Percentiles rank a stretch among this genome's conserved stretches.
phyloP scores from a whole-genome alignment of 2,113 vertebrate genomes.

The Macquaria australasica region DNA sequence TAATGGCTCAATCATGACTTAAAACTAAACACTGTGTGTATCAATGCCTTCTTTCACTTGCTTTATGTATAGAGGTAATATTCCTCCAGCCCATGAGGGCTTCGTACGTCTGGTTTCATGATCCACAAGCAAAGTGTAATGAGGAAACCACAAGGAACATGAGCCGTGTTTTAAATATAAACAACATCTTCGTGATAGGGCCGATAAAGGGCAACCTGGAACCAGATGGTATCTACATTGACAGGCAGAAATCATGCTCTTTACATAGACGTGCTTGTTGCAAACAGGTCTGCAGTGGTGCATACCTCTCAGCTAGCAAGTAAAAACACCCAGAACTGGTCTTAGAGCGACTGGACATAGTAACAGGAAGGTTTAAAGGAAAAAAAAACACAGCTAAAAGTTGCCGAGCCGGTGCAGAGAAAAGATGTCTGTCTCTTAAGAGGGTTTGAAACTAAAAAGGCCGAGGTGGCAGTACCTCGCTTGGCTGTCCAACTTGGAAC shows the following conservation, averaged over 20 bases:
- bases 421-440: slow-evolving; percentile 74
- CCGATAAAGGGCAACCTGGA: slow-evolving; percentile 68
- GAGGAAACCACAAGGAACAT: slow-evolving; percentile 79
- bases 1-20: slow-evolving; percentile 37
- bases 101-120: slow-evolving; percentile 61
- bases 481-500: slow-evolving; percentile 82
- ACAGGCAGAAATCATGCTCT: slow-evolving; percentile 52
- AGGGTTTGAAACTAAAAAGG: slow-evolving; percentile 74
- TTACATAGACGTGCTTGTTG: slow-evolving; percentile 59
- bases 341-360: slow-evolving; percentile 42
- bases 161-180: slow-evolving; percentile 81
- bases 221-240: slow-evolving; percentile 67
- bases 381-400: slow-evolving; percentile 52
- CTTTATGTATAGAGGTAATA: slow-evolving; percentile 56
- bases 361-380: slow-evolving; percentile 59
- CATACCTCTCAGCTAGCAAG: slow-evolving; percentile 38
- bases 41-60: slow-evolving; percentile 72
- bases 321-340: slow-evolving; percentile 52
- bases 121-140: slow-evolving; percentile 72
- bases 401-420: slow-evolving; percentile 65
- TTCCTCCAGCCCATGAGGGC: slow-evolving; percentile 54
- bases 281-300: slow-evolving; percentile 50
- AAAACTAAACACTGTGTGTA: slow-evolving; percentile 44
- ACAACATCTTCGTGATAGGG: slow-evolving; percentile 71
- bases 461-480: slow-evolving; percentile 81